Base-by-base conservation (phyloP, 2,113 vertebrate species). In the Climacteris rufus region DNA sequence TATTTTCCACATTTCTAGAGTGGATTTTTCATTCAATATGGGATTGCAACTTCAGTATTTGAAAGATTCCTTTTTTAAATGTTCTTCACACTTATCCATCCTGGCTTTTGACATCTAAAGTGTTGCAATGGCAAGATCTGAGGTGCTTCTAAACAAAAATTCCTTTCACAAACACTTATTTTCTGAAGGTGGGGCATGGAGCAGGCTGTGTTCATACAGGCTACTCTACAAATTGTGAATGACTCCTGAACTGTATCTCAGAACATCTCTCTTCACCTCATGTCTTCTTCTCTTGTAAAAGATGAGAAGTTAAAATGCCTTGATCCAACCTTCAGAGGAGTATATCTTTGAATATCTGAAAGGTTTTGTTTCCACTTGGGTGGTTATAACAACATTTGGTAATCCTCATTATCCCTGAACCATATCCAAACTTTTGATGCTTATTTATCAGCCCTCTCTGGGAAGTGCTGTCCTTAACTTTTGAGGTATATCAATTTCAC, bases 1-100 rank as follows among this genome's bases (percentile, higher is more conserved):
- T 90, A 92, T 94, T 94, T 96, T 78, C 59, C 71, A 91, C 50
- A 71, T 91, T 88, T 97, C 64, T 91, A 42, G 78, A 89, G 92
- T 81, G 66, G 71, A 82, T 95, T 88, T 95, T 92, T 97, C 94
- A 93, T 85, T 91, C 89, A 77, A 7, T 27, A 75, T 35, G 23
- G 47, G 21, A 83, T 89, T 91, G 72, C 52, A 93, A 80, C 89
- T 87, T 74, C 83, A 85, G 42, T 94, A 75, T 83, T 60, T 94
- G 79, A 89, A 92, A 93, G 24, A 31, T 13, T 83, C 23, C 10
- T 81, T 86, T 93, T 74, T 27, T 2, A 75, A 94, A 90, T 45
- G 64, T 79, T 93, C 68, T 94, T 92, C 56, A 63, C n/a, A 79
- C 42, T 87, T 87, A 95, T 35, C 57, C 31, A 65, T 69, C 69